Evolutionary conservation across 2,797 vertebrate genomes (phyloP).

Genomic region (Hydrolagus colliei): DNA sequence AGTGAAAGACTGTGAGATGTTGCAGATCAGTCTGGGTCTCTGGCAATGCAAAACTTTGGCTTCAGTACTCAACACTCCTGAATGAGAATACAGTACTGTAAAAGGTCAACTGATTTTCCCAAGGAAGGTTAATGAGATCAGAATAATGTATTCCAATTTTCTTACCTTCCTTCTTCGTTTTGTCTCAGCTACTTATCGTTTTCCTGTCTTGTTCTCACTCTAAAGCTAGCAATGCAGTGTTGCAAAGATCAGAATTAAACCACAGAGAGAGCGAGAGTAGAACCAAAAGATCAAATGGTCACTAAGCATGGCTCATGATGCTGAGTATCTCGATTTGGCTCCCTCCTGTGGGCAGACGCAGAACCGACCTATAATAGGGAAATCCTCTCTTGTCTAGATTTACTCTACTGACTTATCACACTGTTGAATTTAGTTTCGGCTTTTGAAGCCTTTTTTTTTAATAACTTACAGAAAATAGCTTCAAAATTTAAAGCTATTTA

Average conservation of each 20-base stretch:
- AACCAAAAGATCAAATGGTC: background rate
- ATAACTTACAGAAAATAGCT: too few species aligned
- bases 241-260: background rate
- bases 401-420: too few species aligned
- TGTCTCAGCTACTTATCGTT: background rate
- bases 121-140: background rate
- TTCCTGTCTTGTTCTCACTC: background rate
- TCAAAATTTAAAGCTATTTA: too few species aligned
- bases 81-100: background rate
- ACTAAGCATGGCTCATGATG: background rate
- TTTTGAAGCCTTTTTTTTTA: too few species aligned
- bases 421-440: too few species aligned
- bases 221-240: background rate
- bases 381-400: too few species aligned
- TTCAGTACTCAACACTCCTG: background rate
- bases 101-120: background rate
- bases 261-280: conserved; percentile 1
- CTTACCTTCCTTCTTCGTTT: conserved; percentile 9
- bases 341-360: background rate
- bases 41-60: background rate
- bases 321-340: background rate
- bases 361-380: too few species aligned
- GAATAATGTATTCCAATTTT: background rate
- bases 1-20: background rate
- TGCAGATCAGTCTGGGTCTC: background rate